Percentiles rank a stretch among this genome's conserved stretches.
phyloP scores from a whole-genome alignment of 2,113 vertebrate species.

The Grantiella picta region DNA sequence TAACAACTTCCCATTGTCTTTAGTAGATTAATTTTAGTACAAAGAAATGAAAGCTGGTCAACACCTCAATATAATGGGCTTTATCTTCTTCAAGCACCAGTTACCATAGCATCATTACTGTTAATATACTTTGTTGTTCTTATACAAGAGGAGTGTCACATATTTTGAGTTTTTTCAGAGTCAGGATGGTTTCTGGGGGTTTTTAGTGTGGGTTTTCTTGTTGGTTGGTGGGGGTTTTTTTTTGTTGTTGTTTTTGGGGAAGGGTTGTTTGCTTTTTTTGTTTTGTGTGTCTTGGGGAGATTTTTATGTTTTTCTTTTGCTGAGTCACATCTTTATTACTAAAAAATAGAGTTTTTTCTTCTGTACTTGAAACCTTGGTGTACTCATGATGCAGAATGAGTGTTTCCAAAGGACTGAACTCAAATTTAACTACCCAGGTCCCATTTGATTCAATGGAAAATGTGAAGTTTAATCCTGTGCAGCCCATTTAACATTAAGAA shows the following conservation, averaged over 20 bases:
- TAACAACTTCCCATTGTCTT: background rate
- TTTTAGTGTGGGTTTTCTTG: background rate
- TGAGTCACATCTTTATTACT: background rate
- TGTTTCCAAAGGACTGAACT: background rate
- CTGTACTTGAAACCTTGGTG: background rate
- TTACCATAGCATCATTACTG: background rate
- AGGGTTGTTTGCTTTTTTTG: background rate
- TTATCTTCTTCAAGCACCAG: background rate
- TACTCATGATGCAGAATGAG: background rate
- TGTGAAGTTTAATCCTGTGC: constrained; percentile 31
- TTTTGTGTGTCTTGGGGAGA: fast-evolving
- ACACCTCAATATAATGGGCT: background rate
- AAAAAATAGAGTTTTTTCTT: background rate
- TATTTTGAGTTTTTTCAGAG: background rate
- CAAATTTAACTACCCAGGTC: background rate
- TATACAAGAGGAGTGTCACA: background rate
- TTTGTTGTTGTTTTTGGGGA: no score
- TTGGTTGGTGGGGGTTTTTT: background rate
- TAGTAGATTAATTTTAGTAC: background rate
- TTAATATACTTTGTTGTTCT: background rate
- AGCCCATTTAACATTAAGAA: constrained; percentile 46
- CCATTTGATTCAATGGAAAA: background rate
- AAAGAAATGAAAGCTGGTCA: background rate
- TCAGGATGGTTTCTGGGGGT: background rate
- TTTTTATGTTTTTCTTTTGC: background rate